A percentile compares a stretch with the other conserved stretches of the same genome.
Conservation (phyloP, 2,113 vertebrate genomes). For the Chlamydotis undulata region DNA sequence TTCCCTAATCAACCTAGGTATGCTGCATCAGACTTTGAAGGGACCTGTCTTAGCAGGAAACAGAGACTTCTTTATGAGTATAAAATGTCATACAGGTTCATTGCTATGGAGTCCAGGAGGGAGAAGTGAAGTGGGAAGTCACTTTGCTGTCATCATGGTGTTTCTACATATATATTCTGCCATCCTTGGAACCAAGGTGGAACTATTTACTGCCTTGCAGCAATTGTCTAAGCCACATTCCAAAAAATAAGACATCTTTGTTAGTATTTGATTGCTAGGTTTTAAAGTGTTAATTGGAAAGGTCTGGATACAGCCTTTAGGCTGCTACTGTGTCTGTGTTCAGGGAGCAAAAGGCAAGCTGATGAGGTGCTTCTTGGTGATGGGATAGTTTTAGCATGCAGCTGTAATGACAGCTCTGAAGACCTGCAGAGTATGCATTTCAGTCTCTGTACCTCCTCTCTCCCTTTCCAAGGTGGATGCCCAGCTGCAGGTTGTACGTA, state of each 20-base stretch:
- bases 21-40: neutral
- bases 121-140: neutral
- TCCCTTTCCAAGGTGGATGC: constrained; percentile 87
- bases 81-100: neutral
- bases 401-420: neutral
- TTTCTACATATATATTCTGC: neutral
- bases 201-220: neutral
- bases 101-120: neutral
- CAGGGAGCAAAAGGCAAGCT: neutral
- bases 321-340: neutral
- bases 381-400: neutral
- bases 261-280: neutral
- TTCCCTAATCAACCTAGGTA: neutral
- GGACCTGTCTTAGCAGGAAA: neutral
- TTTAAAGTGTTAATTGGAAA: neutral
- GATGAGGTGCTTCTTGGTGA: neutral
- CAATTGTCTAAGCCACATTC: neutral
- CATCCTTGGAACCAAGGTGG: neutral
- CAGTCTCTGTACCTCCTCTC: neutral
- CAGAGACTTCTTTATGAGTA: neutral
- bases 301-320: neutral
- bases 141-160: neutral
- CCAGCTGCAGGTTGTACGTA: constrained; percentile 93
- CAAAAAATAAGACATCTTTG: neutral
- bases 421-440: neutral